These are phyloP conservation scores for Carduelis carduelis DNA, from an alignment of 2,797 vertebrate genomes.

Conservation along the genomic window DNA sequence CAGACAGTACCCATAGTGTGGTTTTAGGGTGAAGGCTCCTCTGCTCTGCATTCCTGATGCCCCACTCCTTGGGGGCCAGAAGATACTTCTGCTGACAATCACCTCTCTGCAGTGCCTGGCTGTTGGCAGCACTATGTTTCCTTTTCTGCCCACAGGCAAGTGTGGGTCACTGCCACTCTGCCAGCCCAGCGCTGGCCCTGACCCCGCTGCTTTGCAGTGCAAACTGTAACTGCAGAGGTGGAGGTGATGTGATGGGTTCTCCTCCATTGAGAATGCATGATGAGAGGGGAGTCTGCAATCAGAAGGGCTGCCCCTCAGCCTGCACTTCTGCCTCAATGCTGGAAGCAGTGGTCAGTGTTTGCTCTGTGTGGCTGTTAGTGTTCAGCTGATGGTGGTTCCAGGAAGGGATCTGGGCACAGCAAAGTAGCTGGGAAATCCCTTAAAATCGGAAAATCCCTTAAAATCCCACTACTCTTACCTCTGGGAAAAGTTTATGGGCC, in stretches of 20 bases:
- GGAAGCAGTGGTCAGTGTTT: not conserved
- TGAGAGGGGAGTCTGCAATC: too few species aligned
- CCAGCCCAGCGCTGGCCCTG: too few species aligned
- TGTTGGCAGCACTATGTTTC: rapidly evolving
- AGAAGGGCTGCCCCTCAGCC: not conserved
- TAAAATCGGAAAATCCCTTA: not conserved
- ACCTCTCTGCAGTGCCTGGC: not conserved
- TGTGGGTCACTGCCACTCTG: too few species aligned
- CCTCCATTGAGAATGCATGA: rapidly evolving
- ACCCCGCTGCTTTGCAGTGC: rapidly evolving
- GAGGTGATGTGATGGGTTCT: rapidly evolving
- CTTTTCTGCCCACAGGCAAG: not conserved
- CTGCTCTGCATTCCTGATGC: not conserved
- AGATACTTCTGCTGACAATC: not conserved
- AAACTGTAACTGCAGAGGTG: not conserved
- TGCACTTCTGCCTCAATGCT: not conserved
- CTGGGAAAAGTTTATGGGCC: not conserved
- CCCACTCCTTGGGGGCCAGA: not conserved
- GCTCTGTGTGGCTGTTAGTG: rapidly evolving
- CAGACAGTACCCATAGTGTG: rapidly evolving
- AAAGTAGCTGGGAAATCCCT: not conserved
- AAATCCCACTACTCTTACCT: rapidly evolving
- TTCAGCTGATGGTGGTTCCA: not conserved
- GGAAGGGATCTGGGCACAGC: not conserved
- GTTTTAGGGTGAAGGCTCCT: not conserved